Evolutionary conservation across 2,113 vertebrate species (phyloP).

Genomic region (Hyperoodon ampullatus): DNA sequence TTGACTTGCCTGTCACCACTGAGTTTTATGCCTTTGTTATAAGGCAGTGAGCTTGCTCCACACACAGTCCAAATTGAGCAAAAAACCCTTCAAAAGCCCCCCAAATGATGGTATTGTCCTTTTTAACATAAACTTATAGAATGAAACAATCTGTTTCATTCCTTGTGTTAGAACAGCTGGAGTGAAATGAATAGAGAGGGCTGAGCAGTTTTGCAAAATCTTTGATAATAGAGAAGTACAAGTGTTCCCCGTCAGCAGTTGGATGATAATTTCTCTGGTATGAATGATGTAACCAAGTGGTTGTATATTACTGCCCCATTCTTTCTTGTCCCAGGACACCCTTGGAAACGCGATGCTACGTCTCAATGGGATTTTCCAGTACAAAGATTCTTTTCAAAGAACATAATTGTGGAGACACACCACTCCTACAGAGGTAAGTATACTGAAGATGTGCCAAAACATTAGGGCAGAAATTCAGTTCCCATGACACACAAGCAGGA

Average conservation of each 20-base stretch:
- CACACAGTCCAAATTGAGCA: slow-evolving; percentile 73
- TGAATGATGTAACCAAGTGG: slow-evolving; percentile 77
- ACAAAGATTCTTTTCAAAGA: slow-evolving; percentile 80
- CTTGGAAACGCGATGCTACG: slow-evolving; percentile 74
- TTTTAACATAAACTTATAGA: slow-evolving; percentile 66
- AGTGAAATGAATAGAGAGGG: slow-evolving; percentile 74
- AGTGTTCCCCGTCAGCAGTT: slow-evolving; percentile 71
- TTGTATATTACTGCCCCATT: slow-evolving; percentile 71
- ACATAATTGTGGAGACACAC: slow-evolving; percentile 75
- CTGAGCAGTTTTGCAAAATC: slow-evolving; percentile 72
- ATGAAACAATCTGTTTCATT: slow-evolving; percentile 69
- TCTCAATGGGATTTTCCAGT: slow-evolving; percentile 80
- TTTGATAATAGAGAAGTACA: slow-evolving; percentile 77
- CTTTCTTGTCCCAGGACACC: slow-evolving; percentile 76
- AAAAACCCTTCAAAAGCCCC: slow-evolving; percentile 63
- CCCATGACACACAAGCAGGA: slow-evolving; percentile 57
- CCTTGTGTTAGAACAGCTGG: slow-evolving; percentile 77
- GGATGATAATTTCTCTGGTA: slow-evolving; percentile 79
- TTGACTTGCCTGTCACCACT: slow-evolving; percentile 69
- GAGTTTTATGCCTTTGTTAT: slow-evolving; percentile 72
- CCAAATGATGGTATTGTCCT: slow-evolving; percentile 70
- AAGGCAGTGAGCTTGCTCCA: slow-evolving; percentile 78
- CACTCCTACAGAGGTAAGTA: slow-evolving; percentile 77
- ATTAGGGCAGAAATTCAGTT: slow-evolving; percentile 71
- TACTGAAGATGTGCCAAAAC: slow-evolving; percentile 74